phyloP scores from a whole-genome alignment of 2,113 vertebrate genomes.

The Anseranas semipalmata region DNA sequence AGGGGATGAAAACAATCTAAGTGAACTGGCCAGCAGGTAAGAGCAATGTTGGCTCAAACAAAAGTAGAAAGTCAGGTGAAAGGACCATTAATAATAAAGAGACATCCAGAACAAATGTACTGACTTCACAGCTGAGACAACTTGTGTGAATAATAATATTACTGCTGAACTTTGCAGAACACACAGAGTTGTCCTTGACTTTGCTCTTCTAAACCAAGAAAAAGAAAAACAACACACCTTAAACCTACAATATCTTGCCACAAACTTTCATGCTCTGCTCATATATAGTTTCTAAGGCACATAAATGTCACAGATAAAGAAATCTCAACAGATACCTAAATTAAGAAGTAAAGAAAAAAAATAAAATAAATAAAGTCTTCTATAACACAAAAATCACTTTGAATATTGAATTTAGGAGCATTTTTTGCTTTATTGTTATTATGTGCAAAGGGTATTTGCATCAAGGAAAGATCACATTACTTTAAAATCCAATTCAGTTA shows the following conservation, averaged over 20 bases:
- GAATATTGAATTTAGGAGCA: background rate
- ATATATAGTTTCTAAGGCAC: background rate
- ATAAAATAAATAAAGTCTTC: background rate
- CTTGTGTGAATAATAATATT: conserved; percentile 62
- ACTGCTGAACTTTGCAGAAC: conserved; percentile 64
- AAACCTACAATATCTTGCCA: background rate
- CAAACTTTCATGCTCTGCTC: background rate
- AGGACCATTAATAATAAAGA: conserved; percentile 63
- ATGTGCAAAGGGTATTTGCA: background rate
- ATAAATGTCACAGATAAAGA: background rate
- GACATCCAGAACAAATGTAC: conserved; percentile 59
- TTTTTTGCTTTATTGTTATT: background rate
- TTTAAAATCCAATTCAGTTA: background rate
- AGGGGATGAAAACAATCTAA: conserved; percentile 14
- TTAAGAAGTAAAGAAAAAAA: background rate
- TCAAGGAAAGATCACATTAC: background rate
- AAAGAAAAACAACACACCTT: background rate
- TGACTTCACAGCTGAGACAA: conserved; percentile 53
- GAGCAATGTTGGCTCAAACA: conserved; percentile 34
- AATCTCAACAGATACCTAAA: background rate
- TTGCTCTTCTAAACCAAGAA: background rate
- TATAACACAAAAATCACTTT: background rate
- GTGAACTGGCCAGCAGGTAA: conserved; percentile 37
- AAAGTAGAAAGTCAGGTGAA: conserved; percentile 40
- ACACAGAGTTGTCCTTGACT: conserved; percentile 55